Evolutionary conservation across 2,888 invertebrate genomes (phyloP), one percentile per base, ranked within the genome.

Genomic region (Leptinotarsa haldemani): DNA sequence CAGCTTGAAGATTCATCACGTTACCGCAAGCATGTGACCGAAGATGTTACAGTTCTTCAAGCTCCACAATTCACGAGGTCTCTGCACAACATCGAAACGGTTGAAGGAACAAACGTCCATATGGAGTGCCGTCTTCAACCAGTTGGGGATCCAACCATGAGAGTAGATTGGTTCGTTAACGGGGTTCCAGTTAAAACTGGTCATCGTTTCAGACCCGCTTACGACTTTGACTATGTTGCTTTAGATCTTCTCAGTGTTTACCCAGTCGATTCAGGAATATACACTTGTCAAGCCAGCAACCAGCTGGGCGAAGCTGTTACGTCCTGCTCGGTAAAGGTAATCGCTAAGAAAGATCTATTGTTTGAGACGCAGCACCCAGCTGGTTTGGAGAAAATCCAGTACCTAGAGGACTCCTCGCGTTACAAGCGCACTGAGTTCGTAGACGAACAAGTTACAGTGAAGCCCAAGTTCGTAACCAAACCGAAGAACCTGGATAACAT

Each of bases 211-310:
- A 92, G 97, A 85, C 98, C 98, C 58, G 96, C 97, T 3, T 95
- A 97, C 84, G 98, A 99, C 88, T 98, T 98, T 86, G 98, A 98
- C 84, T 99, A 97, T 85, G 98, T 98, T 20, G 97, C 98, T 12
- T 90, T 99, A 70, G 99, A 99, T 88, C 92, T 99, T 68, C 90
- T 98, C 25, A 97, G 97, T 83, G 97, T 98, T 30, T 98, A 98
- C 86, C 96, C 99, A n/a, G 95, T 95, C 82, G 99, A 99, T 88
- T 96, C 96, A 7, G 98, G 98, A 20, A 95, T 97, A 0, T 99
- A 98, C 86, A 97, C 97, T 15, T 98, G 97, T 84, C 94, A 95
- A 86, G 98, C 98, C 0, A 94, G 95, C 72, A 99, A 99, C 87
- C 94, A 95, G 84, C 90, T 97, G 46, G 99, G 99, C 3, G 96